Evolutionary conservation across 2,888 invertebrate genomes (phyloP).

Genomic region (Drosophila recens): DNA sequence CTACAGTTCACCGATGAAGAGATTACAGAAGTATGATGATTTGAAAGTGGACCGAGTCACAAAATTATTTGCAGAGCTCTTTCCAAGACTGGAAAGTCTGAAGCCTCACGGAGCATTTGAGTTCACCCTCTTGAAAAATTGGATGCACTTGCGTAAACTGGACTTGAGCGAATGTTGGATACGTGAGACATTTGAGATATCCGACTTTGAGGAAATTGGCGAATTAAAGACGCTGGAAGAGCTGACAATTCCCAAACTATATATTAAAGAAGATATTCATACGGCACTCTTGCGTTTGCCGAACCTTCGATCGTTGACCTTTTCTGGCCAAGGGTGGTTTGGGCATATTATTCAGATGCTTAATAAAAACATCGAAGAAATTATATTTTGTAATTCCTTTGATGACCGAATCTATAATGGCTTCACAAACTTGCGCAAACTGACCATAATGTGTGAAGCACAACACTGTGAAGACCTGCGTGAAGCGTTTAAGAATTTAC

Average conservation of each 20-base stretch:
- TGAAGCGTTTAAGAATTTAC: not conserved
- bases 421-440: conserved; percentile 1
- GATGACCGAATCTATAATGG: not conserved
- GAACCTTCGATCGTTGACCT: conserved; percentile 10
- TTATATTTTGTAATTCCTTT: conserved; percentile 19
- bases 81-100: conserved; percentile 12
- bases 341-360: conserved; percentile 3
- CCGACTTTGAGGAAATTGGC: not conserved
- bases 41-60: not conserved
- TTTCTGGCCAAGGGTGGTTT: too few species aligned
- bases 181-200: too few species aligned
- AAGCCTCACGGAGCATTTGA: conserved; percentile 5
- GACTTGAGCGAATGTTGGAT: conserved; percentile 11
- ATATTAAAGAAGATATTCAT: not conserved
- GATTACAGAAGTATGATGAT: too few species aligned
- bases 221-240: conserved; percentile 16
- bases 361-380: not conserved
- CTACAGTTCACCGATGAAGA: too few species aligned
- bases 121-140: not conserved
- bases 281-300: conserved; percentile 1
- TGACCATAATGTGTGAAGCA: conserved; percentile 21
- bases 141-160: conserved; percentile 25
- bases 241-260: not conserved
- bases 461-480: not conserved
- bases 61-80: conserved; percentile 15